Base-by-base conservation (phyloP, 2,888 invertebrate genomes). In the Altica lythri region DNA sequence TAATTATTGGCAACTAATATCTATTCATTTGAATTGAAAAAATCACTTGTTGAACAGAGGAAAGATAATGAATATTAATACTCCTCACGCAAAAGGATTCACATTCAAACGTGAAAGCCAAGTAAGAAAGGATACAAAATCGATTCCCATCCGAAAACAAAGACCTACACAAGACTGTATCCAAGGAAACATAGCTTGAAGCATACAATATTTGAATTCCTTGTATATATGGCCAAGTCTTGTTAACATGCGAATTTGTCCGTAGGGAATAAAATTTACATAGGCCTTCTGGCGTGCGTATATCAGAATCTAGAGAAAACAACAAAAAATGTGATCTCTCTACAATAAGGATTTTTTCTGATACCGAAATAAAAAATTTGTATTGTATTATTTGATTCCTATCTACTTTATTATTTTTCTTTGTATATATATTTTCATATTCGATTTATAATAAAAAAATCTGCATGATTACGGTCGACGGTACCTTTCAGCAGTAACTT, bases 161-260 rank as follows among this genome's bases (percentile, higher is more conserved):
- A 43, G 37, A 27, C 29, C 47, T 37, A 47, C 47, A 37, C 47
- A 47, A 37, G 44, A 44, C 17, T 37, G 52, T 52, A 16, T 45
- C 40, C 29, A 30, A 38, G 45, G 32, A 51, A 51, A 45, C 30
- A 47, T 47, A 45, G 44, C 51, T 37, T n/a, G 25, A 16, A 52
- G 45, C 52, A 45, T 30, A 45, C 19, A 38, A 37, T 10, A 35
- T 37, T 18, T 29, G 42, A 49, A 43, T 44, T 45, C 35, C 45
- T 27, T 25, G 14, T 52, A 37, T 19, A 27, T n/a, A 18, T 46
- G 47, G 37, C 37, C 14, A 25, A 30, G 46, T 19, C 32, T 53
- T 53, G 53, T 53, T 53, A 53, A 53, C 53, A 53, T 53, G 46
- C 46, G 40, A 53, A 53, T 46, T 40, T 14, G 22, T 38, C 45